phyloP scores from a whole-genome alignment of 1,140 invertebrate genomes.

The Philotrypesis tridentata region DNA sequence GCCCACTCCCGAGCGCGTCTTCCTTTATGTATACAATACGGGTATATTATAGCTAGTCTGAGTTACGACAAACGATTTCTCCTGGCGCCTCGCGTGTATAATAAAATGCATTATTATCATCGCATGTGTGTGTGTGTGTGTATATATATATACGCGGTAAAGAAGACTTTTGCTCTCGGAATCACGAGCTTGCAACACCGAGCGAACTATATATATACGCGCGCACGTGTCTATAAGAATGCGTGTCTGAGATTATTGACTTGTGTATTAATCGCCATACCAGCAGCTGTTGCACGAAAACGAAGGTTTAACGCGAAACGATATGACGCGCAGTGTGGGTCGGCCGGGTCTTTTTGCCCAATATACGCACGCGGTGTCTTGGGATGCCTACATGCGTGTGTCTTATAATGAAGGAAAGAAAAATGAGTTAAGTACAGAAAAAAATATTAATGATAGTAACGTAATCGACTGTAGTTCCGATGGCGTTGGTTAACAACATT shows the following conservation, averaged over 20 bases:
- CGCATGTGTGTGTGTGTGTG: too few relatives aligned
- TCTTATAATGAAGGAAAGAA: too few relatives aligned
- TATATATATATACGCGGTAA: too few relatives aligned
- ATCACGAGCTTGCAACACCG: conserved; percentile 1
- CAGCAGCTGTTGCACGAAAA: too few relatives aligned
- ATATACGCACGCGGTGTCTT: too few relatives aligned
- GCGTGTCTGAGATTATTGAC: background rate
- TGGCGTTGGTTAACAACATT: background rate
- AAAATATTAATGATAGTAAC: too few relatives aligned
- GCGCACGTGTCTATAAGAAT: background rate
- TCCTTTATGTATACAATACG: background rate
- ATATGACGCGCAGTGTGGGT: too few relatives aligned
- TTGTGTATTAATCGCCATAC: background rate
- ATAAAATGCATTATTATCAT: background rate
- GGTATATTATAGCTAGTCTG: background rate
- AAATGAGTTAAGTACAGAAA: too few relatives aligned
- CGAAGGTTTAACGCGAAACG: too few relatives aligned
- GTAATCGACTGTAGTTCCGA: background rate
- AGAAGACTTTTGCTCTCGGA: background rate
- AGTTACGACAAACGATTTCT: background rate
- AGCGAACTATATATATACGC: background rate
- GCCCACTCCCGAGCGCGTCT: background rate
- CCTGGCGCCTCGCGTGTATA: background rate
- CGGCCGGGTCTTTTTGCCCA: too few relatives aligned
- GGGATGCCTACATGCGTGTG: too few relatives aligned